Percentiles rank a stretch among this genome's conserved stretches.
phyloP scores from a whole-genome alignment of 2,113 vertebrate species.

The Sinosuthora webbiana region DNA sequence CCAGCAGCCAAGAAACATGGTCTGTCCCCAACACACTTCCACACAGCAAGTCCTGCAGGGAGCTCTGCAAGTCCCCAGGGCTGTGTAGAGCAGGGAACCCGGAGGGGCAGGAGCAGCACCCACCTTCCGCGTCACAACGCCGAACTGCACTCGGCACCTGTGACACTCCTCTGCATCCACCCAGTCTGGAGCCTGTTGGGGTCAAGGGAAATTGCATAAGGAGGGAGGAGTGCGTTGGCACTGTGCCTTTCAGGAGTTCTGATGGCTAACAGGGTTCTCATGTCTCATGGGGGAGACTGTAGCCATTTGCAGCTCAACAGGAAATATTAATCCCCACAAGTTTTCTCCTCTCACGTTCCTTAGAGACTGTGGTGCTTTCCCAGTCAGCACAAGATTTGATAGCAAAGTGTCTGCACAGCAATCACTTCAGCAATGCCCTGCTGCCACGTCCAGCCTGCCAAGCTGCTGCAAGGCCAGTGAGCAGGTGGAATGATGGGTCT shows the following conservation, averaged over 20 bases:
- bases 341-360: not conserved
- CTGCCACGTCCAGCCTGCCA: not conserved
- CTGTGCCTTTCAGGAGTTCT: not conserved
- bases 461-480: not conserved
- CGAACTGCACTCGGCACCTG: conserved; percentile 95
- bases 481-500: not conserved
- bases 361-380: not conserved
- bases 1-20: fast-evolving
- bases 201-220: not conserved
- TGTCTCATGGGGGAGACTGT: not conserved
- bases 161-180: conserved; percentile 98
- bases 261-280: not conserved
- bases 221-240: not conserved
- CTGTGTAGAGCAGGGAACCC: not conserved
- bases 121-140: conserved; percentile 96
- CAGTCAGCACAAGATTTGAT: not conserved
- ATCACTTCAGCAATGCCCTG: not conserved
- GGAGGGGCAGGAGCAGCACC: not conserved
- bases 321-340: not conserved
- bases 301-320: not conserved
- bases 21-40: not conserved
- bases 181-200: conserved; percentile 92
- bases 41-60: not conserved
- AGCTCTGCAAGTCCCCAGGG: not conserved
- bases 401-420: not conserved